Percentiles rank a stretch among this genome's conserved stretches.
Evolutionary conservation across 2,888 invertebrate genomes (phyloP).

Genomic region (Epinotia ramella): DNA sequence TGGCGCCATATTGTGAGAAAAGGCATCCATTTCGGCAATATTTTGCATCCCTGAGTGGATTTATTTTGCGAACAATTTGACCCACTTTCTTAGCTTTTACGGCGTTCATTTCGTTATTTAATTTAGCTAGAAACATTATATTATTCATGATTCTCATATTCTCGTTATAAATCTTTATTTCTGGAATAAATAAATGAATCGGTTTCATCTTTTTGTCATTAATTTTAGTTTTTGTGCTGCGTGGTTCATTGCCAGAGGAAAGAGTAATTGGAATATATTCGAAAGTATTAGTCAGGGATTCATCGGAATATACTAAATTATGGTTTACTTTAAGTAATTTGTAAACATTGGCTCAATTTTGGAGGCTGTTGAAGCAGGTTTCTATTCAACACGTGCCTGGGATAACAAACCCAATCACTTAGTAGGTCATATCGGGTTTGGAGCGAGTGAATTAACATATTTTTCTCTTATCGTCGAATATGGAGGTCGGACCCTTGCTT

Average conservation of each 20-base stretch:
- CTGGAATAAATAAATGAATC: conserved; percentile 49
- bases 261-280: conserved; percentile 21
- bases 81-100: conserved; percentile 66
- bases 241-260: neutral
- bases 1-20: conserved; percentile 82
- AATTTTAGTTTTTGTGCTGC: conserved; percentile 27
- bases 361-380: conserved; percentile 60
- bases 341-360: conserved; percentile 78
- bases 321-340: conserved; percentile 65
- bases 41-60: conserved; percentile 78
- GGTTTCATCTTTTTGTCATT: conserved; percentile 35
- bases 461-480: conserved; percentile 81
- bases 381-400: conserved; percentile 79
- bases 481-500: conserved; percentile 74
- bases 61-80: conserved; percentile 74
- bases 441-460: conserved; percentile 81
- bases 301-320: conserved; percentile 1
- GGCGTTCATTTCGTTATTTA: conserved; percentile 55
- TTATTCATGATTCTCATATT: conserved; percentile 48
- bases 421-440: conserved; percentile 81
- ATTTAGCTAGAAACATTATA: conserved; percentile 58
- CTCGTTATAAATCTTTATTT: conserved; percentile 50
- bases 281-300: conserved; percentile 13
- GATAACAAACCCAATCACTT: conserved; percentile 82
- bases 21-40: conserved; percentile 77